Percentiles rank a stretch among this genome's conserved stretches.
Evolutionary conservation across 1,140 invertebrate species (phyloP).

Genomic region (Acromyrmex echinatior): DNA sequence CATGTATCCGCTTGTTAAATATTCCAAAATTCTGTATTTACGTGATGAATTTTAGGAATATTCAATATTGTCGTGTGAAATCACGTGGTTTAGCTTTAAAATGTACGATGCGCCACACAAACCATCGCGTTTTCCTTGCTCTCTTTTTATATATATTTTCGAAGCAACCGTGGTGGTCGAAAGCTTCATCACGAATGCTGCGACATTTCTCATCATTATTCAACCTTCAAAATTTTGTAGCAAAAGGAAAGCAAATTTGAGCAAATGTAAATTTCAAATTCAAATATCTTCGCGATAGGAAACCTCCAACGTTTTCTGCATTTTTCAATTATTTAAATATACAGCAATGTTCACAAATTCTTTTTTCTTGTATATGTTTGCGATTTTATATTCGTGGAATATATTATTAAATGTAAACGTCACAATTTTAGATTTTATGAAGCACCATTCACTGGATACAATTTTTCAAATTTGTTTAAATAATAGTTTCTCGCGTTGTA

Average conservation of each 20-base stretch:
- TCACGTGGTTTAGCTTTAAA: constrained; percentile 29
- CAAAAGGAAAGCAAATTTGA: constrained; percentile 4
- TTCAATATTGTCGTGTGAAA: constrained; percentile 15
- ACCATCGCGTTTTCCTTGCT: not conserved
- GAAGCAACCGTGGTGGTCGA: not conserved
- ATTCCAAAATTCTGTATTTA: constrained; percentile 47
- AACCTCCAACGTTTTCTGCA: not conserved
- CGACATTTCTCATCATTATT: not conserved
- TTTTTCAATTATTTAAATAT: constrained; percentile 21
- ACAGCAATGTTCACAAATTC: constrained; percentile 1
- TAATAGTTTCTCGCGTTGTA: not conserved
- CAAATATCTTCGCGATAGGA: not conserved
- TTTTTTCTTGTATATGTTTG: too few species aligned
- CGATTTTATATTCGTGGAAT: not conserved
- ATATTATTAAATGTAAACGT: not conserved
- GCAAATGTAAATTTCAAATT: constrained; percentile 21
- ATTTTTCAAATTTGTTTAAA: not conserved
- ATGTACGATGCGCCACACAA: not conserved
- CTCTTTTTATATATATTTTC: constrained; percentile 9
- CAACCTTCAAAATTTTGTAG: constrained; percentile 7
- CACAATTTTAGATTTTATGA: not conserved
- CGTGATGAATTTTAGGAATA: constrained; percentile 23
- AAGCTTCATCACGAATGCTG: not conserved
- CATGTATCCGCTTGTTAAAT: constrained; percentile 54
- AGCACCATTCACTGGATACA: not conserved